A percentile compares a stretch with the other conserved stretches of the same genome.
phyloP scores from a whole-genome alignment of 1,140 invertebrate genomes.

The Megathymus violae region DNA sequence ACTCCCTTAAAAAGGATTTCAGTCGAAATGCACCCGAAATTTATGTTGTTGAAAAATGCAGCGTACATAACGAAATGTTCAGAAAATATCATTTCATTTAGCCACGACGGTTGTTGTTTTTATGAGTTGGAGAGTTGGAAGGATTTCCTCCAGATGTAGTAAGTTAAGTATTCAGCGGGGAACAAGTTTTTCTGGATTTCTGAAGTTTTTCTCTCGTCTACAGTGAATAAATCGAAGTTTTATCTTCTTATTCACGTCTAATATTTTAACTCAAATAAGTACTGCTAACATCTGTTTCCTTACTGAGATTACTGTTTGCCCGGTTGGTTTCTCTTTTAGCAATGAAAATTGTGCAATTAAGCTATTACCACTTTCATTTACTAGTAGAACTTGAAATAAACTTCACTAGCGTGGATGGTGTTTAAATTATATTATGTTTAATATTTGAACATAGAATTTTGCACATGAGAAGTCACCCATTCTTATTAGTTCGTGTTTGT shows the following conservation, averaged over 20 bases:
- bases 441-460: no score
- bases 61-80: neutral
- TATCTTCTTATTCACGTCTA: constrained; percentile 20
- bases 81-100: neutral
- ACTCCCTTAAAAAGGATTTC: no score
- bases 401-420: no score
- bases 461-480: no score
- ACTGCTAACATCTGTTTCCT: constrained; percentile 15
- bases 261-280: constrained; percentile 21
- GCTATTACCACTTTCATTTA: neutral
- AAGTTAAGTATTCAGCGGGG: constrained; percentile 15
- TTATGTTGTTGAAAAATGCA: neutral
- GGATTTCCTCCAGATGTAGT: constrained; percentile 18
- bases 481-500: no score
- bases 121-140: constrained; percentile 3
- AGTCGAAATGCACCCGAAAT: no score
- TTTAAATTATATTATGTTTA: no score
- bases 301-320: neutral
- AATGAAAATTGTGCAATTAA: neutral
- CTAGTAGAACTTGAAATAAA: neutral
- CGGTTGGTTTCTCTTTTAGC: neutral
- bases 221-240: constrained; percentile 30
- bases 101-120: neutral
- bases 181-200: constrained; percentile 18
- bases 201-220: constrained; percentile 16